Base-by-base conservation (phyloP, 2,113 vertebrate species). In the Chaetura pelagica region DNA sequence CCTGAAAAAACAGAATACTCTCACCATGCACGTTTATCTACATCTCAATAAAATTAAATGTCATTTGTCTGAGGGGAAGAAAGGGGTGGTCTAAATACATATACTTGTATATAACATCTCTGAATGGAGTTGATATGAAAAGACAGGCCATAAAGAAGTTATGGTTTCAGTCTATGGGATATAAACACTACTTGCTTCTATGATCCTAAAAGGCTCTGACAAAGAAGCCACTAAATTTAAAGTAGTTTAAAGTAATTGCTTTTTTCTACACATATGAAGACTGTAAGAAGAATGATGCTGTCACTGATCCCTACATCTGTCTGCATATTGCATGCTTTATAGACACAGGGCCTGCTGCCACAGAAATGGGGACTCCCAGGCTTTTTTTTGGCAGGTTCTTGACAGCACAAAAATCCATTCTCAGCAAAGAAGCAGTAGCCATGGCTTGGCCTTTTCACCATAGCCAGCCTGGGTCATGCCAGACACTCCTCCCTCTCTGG, bases 131-230 rank as follows among this genome's bases (percentile, higher is more conserved):
- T 87, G 58, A 26, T 52, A 48, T 27, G 48, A 92, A 79, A 84
- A 72, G 40, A 22, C 13, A 66, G 69, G 38, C 44, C 48, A 71
- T 62, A 80, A 80, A 86, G 40, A 49, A 90, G 21, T 24, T 9
- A 88, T 64, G 26, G 71, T 84, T 90, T 95, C 57, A 75, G 87
- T 72, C 52, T 30, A 34, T 7, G 24, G 62, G 40, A 96, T 91
- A 91, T 94, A 57, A 92, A 91, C 68, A 55, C 32, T 79, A 93
- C 75, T 76, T 94, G 51, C 21, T 84, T 91, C 75, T 89, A 8
- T 49, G 54, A 66, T 76, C 54, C 52, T 80, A 5, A 35, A 81
- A 86, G 52, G 16, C 42, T 40, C 49, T 5, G 5, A 66, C 20
- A 57, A 77, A 94, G 80, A 82, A 72, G 52, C 21, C 78, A 73